Evolutionary conservation across 2,888 invertebrate species (phyloP), one percentile per base, ranked within the genome.

Genomic region (Gymnocheta viridis): DNA sequence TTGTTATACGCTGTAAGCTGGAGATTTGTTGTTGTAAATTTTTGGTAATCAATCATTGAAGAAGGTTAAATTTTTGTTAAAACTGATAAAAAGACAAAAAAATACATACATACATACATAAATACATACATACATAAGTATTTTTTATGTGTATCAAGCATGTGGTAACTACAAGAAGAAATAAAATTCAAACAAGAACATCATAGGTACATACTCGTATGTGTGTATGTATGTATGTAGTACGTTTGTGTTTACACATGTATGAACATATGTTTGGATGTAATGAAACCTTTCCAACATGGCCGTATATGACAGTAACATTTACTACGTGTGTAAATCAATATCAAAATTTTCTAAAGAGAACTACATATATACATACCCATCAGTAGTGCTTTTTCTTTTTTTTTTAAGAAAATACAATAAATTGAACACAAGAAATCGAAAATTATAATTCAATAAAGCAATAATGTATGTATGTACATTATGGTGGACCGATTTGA

Each of bases 1-100:
- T 14, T 60, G 62, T 47, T 38, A 17, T 27, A 64, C 17, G 2
- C 5, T 19, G 12, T 32, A 10, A 49, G 24, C 12, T 24, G 49
- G 12, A 19, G 4, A 4, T 12, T 22, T 2, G 44, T 67, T 56
- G 32, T 19, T 66, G 44, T 56, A 35, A 66, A 14, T 47, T 67
- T 67, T 62, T 4, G 62, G 73, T 79, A 79, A 82, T 82, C 82
- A 82, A 82, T 82, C 82, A 82, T 72, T 74, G 22, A 56, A 78
- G 62, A 78, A 72, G 32, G 38, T 79, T 47, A 54, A 32, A 62
- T 79, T 78, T 56, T 44, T 64, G 32, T 35, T 72, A 27, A 32
- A 67, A 19, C 19, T 35, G 27, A 64, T 79, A 60, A 49, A 24
- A 19, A 64, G 35, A 27, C 41, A 62, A 35, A 29, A 2, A 38